Base-by-base conservation (phyloP, 2,113 vertebrate genomes). In the Menura novaehollandiae region DNA sequence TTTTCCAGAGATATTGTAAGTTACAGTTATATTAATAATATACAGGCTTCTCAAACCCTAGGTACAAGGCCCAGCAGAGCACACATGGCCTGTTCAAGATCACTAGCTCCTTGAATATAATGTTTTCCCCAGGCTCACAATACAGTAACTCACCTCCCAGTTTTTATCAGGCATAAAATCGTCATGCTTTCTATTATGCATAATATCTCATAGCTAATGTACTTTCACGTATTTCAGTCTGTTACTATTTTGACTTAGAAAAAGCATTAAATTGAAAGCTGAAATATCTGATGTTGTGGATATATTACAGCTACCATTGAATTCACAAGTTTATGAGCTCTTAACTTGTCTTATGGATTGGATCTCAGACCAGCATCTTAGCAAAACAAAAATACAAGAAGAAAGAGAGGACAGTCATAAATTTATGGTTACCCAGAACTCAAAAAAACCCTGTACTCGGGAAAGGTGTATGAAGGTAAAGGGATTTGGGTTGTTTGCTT, bases 401-500 rank as follows among this genome's bases (percentile, higher is more conserved):
- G 91, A 78, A 80, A 92, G 72, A 89, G 86, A 77, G 47, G 92
- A 96, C 35, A 56, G 85, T 87, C 83, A 94, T 85, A 97, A 95
- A 39, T 35, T 55, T 49, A 28, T 51, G 5, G 52, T 52, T 82
- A 90, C 56, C 26, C 78, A 94, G 83, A 60, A 69, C 59, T 96
- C 94, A 66, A 88, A 95, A 90, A 83, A 82, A 76, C 62, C 49
- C 95, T 93, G 60, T 95, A 91, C 93, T 74, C 98, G 97, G 6
- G 98, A 99, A 80, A 98, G 97, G 91, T 99, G 98, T 96, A 93
- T 98, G 41, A 99, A 98, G 99, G 99, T 99, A 98, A 91, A 72
- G 5, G 20, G 4, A 5, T 64, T 91, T 89, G 39, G 23, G 37
- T 77, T 82, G 23, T 76, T 88, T 73, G 26, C 28, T n/a, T 44